phyloP scores from a whole-genome alignment of 2,888 invertebrate genomes.

The Sipunculus nudus region DNA sequence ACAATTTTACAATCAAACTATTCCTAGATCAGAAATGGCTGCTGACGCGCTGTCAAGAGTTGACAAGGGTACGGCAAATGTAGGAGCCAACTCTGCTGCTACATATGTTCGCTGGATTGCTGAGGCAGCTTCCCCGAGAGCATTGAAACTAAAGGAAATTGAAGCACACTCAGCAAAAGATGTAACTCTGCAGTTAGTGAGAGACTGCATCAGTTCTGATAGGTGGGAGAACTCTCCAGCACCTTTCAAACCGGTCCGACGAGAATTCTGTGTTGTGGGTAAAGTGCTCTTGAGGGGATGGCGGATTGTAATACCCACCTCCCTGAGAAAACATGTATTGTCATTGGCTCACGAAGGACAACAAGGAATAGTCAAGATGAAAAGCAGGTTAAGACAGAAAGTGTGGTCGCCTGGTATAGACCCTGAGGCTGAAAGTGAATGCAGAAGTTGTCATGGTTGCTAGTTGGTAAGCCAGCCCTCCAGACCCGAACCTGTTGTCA shows the following conservation, averaged over 20 bases:
- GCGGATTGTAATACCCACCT: conserved; percentile 4
- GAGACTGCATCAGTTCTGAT: background rate
- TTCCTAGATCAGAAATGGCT: conserved; percentile 36
- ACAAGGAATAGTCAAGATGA: conserved; percentile 15
- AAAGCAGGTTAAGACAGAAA: conserved; percentile 7
- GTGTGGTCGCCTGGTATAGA: conserved; percentile 22
- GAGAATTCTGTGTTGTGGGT: conserved; percentile 3
- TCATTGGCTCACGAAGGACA: conserved; percentile 20
- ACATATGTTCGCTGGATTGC: background rate
- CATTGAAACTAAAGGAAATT: background rate
- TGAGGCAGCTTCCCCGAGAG: background rate
- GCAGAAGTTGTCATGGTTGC: conserved; percentile 4
- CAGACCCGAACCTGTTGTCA: conserved; percentile 10
- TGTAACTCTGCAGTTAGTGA: background rate
- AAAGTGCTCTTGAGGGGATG: conserved; percentile 9
- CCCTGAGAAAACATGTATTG: background rate
- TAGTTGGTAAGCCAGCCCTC: background rate
- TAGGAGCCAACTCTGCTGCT: background rate
- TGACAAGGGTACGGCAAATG: background rate
- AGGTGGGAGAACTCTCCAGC: too few relatives aligned
- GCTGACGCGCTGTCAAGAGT: conserved; percentile 4
- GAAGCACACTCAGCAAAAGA: background rate
- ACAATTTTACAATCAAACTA: conserved; percentile 23
- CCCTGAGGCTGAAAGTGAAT: conserved; percentile 6
- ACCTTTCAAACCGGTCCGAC: too few relatives aligned